Base-by-base conservation (phyloP, 1,140 invertebrate species). In the Drosophila murphyi region DNA sequence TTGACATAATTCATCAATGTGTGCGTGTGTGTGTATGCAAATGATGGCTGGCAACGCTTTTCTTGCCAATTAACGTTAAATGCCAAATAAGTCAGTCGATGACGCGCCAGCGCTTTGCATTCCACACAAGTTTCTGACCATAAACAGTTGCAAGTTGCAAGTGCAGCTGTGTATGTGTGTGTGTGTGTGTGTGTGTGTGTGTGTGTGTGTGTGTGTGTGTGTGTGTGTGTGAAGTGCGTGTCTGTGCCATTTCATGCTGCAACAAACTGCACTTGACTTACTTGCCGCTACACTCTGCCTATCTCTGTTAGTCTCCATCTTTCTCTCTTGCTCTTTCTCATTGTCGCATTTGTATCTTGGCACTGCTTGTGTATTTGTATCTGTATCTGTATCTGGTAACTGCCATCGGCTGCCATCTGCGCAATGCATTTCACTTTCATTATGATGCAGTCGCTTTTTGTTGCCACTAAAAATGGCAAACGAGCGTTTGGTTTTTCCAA, bases 361-460 rank as follows among this genome's bases (percentile, higher is more conserved):
- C 20, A 43, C 47, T 60, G 8, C 4, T 4, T n/a, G 12, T 55
- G 52, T 34, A 28, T 43, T 10, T 47, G 5, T 48, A 34, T 31
- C 20, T 37, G 41, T 51, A 43, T 63, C 37, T 72, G 82, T 76
- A 79, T 79, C 79, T 83, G 80, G 72, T 76, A 87, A 82, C 73
- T 80, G 82, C 62, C 81, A 80, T 72, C 62, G 69, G 69, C 54
- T 54, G 81, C 81, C 82, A 87, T 87, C 82, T 82, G 85, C 85
- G 83, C 83, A 88, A 88, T 88, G 83, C 83, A 88, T 88, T 88
- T 88, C 83, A 88, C 83, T 88, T 88, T 88, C 83, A 88, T 89
- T 88, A 88, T 88, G 83, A 88, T 88, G 83, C 83, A 88, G 85
- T 88, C 83, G 86, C 80, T 50, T 87, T 87, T 88, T 82, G 87